Base-by-base conservation (phyloP, 1,140 invertebrate genomes). In the Heliconius melpomene region DNA sequence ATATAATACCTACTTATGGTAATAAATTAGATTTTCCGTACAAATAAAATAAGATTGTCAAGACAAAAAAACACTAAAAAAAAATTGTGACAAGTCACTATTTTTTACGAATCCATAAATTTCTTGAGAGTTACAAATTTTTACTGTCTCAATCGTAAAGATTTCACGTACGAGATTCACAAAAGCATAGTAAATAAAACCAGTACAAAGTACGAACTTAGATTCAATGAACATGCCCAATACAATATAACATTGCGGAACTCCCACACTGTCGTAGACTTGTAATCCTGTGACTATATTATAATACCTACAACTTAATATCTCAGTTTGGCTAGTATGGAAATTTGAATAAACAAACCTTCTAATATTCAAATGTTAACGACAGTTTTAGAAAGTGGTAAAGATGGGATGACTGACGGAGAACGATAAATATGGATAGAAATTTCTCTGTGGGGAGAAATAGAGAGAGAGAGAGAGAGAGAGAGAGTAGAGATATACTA, bases 291-390 rank as follows among this genome's bases (percentile, higher is more conserved):
- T 57, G 8, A 7, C n/a, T 57, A 9, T 7, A 3, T 9, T 23
- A 9, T 57, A 57, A 57, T 57, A 57, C 54, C 54, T 57, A 57
- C 54, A 26, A 57, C 54, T 57, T 57, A 57, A 23, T 57, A 9
- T 57, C n/a, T 57, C 7, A 57, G n/a, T 57, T 57, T 7, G 20
- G n/a, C 7, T 57, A 57, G 20, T 23, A 18, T 23, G n/a, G 54
- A 57, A 57, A 57, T 57, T 57, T 57, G 54, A 57, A 57, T 57
- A 57, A 57, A 57, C 9, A 57, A 57, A 57, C 20, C n/a, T 36
- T 23, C 7, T 23, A 23, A 57, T 57, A 57, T 57, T 57, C 20
- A 23, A 57, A 57, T 7, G 20, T 23, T 57, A 9, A 23, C 7
- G 20, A 57, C n/a, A 57, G 7, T 57, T 57, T 54, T 54, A 54